A percentile compares a stretch with the other conserved stretches of the same genome.
phyloP scores from a whole-genome alignment of 1,140 invertebrate species.

The Lerema accius region DNA sequence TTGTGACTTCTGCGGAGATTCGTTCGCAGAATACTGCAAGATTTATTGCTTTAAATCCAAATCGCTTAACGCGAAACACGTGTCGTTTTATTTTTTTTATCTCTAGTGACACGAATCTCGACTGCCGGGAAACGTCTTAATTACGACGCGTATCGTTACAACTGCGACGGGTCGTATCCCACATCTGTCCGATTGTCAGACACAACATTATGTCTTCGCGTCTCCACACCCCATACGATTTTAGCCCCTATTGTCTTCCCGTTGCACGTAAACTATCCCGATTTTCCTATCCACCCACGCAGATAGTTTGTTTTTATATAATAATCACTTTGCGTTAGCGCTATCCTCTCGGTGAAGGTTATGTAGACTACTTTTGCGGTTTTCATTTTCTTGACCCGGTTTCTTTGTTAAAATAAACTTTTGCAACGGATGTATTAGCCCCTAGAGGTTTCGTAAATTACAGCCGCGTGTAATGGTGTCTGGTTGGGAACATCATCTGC shows the following conservation, averaged over 20 bases:
- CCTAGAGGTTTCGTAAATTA: constrained; percentile 36
- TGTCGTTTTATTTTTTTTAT: constrained; percentile 44
- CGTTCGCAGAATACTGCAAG: constrained; percentile 40
- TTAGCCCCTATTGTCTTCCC: constrained; percentile 42
- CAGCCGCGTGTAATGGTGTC: constrained; percentile 4
- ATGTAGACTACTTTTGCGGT: constrained; percentile 47
- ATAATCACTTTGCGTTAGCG: constrained; percentile 42
- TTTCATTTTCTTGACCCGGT: constrained; percentile 66
- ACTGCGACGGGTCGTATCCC: constrained; percentile 50
- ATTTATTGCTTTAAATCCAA: constrained; percentile 40
- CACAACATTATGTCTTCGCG: constrained; percentile 45
- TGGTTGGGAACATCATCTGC: constrained; percentile 18
- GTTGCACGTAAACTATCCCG: constrained; percentile 11
- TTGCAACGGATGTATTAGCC: constrained; percentile 52
- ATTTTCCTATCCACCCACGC: constrained; percentile 10
- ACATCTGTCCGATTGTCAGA: constrained; percentile 56
- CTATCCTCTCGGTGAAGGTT: constrained; percentile 51
- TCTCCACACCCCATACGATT: constrained; percentile 38
- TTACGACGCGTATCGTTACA: constrained; percentile 51
- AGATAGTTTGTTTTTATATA: constrained; percentile 12
- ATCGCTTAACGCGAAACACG: constrained; percentile 38
- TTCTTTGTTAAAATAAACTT: constrained; percentile 57
- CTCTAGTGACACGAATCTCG: constrained; percentile 53
- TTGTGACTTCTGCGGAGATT: constrained; percentile 23
- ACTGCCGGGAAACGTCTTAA: constrained; percentile 57